Percentiles rank a stretch among this genome's conserved stretches.
phyloP scores from a whole-genome alignment of 2,113 vertebrate species.

The Hassar affinis region DNA sequence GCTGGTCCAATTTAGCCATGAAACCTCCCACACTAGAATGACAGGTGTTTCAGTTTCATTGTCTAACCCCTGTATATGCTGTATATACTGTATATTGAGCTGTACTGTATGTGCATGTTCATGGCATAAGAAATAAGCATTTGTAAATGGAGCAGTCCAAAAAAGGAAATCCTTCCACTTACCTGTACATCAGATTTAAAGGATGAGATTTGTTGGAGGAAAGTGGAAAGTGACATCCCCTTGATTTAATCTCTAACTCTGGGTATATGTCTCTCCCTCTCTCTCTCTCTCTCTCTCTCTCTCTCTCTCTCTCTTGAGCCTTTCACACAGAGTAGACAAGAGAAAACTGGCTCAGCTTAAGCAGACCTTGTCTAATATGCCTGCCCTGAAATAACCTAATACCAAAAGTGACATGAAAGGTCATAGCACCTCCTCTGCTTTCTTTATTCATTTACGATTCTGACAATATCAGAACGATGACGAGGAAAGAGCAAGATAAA shows the following conservation, averaged over 20 bases:
- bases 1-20: too few relatives aligned
- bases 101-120: background rate
- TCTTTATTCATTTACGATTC: background rate
- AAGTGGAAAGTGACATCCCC: background rate
- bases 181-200: background rate
- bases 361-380: background rate
- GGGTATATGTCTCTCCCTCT: background rate
- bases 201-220: background rate
- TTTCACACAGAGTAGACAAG: background rate
- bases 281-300: background rate
- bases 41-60: too few relatives aligned
- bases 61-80: too few relatives aligned
- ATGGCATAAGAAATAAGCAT: background rate
- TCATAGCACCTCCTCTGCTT: slow-evolving; percentile 8
- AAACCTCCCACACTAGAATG: too few relatives aligned
- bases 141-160: background rate
- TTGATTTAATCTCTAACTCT: background rate
- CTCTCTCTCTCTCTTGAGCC: background rate
- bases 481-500: background rate
- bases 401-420: background rate
- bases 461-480: background rate
- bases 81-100: background rate
- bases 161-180: background rate
- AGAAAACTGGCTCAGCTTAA: background rate
- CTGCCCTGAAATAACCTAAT: background rate